Evolutionary conservation across 2,797 vertebrate genomes (phyloP).

Genomic region (Linurgus olivaceus): DNA sequence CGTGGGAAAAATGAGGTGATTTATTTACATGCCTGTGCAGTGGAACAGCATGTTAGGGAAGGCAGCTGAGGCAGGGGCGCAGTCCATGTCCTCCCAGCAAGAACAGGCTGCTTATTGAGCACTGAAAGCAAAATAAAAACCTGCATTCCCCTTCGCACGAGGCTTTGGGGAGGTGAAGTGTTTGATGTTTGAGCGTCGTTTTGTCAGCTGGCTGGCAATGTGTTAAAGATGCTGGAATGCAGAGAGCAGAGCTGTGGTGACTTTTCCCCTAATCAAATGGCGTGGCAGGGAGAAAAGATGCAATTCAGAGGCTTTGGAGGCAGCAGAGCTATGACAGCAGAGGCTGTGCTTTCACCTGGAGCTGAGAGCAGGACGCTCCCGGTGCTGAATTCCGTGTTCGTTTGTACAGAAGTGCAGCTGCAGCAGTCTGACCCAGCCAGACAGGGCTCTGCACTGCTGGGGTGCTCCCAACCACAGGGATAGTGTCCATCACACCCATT

Average conservation of each 20-base stretch:
- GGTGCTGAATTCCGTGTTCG: not conserved
- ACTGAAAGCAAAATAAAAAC: not conserved
- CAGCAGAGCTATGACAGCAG: not conserved
- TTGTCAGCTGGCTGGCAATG: conserved; percentile 22
- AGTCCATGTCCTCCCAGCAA: not conserved
- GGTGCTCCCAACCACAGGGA: not conserved
- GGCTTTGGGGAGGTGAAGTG: not conserved
- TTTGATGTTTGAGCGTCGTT: not conserved
- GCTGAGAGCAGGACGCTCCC: not conserved
- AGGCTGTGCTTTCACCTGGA: conserved; percentile 7
- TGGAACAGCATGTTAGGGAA: not conserved
- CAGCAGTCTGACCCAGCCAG: not conserved
- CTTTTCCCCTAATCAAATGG: not conserved
- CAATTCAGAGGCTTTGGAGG: not conserved
- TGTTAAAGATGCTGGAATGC: not conserved
- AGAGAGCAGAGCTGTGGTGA: not conserved
- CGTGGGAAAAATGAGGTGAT: conserved; percentile 12
- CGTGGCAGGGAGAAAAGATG: not conserved
- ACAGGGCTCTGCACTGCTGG: not conserved
- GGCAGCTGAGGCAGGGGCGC: not conserved
- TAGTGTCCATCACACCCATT: too few species aligned
- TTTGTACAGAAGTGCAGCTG: not conserved
- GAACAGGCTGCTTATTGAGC: not conserved
- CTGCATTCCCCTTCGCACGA: not conserved
- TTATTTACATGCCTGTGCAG: conserved; percentile 19